Evolutionary conservation across 2,888 invertebrate species (phyloP).

Genomic region (Synanthedon myopaeformis): DNA sequence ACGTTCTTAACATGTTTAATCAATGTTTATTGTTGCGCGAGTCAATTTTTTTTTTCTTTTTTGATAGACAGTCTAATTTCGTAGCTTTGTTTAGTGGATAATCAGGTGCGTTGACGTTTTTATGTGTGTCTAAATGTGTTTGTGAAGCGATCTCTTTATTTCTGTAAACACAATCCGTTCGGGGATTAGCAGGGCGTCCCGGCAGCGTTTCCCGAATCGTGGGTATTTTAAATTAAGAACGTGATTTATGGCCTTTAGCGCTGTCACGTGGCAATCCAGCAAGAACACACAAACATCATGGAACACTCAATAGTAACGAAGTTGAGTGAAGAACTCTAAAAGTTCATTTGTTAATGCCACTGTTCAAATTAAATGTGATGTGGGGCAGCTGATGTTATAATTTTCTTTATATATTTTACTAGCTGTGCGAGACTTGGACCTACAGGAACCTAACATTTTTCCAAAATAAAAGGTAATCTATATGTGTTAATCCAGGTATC

Average conservation of each 20-base stretch:
- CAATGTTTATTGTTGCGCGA: slow-evolving; percentile 32
- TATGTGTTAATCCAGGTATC: too few relatives aligned
- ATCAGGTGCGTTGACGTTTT: slow-evolving; percentile 30
- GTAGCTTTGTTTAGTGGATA: slow-evolving; percentile 15
- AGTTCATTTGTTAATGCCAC: slow-evolving; percentile 67
- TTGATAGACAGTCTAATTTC: slow-evolving; percentile 34
- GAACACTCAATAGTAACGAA: slow-evolving; percentile 46
- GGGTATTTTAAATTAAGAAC: slow-evolving; percentile 65
- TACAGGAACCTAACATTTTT: too few relatives aligned
- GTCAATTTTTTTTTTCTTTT: slow-evolving; percentile 12
- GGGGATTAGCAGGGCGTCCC: slow-evolving; percentile 49
- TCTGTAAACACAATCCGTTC: slow-evolving; percentile 37
- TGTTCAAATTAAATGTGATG: slow-evolving; percentile 54
- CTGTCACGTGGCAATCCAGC: slow-evolving; percentile 53
- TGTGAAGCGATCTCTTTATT: slow-evolving; percentile 46
- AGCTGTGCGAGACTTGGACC: too few relatives aligned
- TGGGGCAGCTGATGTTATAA: slow-evolving; percentile 24
- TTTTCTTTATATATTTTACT: too few relatives aligned
- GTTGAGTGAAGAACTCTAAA: slow-evolving; percentile 63
- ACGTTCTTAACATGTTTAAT: slow-evolving; percentile 33
- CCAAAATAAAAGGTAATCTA: too few relatives aligned
- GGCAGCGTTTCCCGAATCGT: slow-evolving; percentile 52
- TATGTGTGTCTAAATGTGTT: slow-evolving; percentile 38
- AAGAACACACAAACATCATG: slow-evolving; percentile 46
- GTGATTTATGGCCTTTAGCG: slow-evolving; percentile 62